Evolutionary conservation across 2,113 vertebrate species (phyloP), one percentile per base, ranked within the genome.

Genomic region (Tetrao urogallus): DNA sequence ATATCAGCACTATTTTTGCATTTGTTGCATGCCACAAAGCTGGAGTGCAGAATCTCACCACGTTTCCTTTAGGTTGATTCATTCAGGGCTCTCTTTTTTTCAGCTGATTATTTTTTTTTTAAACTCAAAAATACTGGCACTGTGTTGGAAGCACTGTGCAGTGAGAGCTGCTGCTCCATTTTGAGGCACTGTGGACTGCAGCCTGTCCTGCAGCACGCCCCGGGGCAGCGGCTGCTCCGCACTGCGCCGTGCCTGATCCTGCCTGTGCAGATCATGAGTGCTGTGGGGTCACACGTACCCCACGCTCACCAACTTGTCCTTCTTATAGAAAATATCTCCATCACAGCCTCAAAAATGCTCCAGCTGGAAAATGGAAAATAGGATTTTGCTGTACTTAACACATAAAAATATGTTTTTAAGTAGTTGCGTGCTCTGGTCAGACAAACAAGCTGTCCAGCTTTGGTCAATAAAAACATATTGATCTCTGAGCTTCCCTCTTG

Each of bases 151-250:
- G 61, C 1, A 8, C 2, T 13, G 54, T 54, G 56, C 24, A 40
- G 18, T 24, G 56, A 20, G 8, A 92, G 27, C 47, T 81, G 50
- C 3, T 61, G 48, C 54, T 76, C 27, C 45, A 57, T 30, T 25
- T 14, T 57, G 61, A 81, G 64, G 27, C 10, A 0, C 13, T 60
- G 18, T n/a, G 7, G 13, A 13, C 28, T 8, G 5, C 11, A 30
- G 27, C 6, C 60, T 0, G 0, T 47, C 65, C 74, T 4, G 0
- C 24, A 66, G 30, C 0, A 4, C 65, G 89, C 71, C 71, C 11
- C 0, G 0, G 72, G 88, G 14, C 72, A 47, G 57, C 0, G 1
- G 15, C 92, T 66, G 65, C 17, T 32, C 36, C 0, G 2, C 0
- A 0, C 65, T 32, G 8, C 8, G 1, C 7, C 2, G 1, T 90